Conservation (phyloP, 2,888 invertebrate species). For the Lamellibrachia satsuma region DNA sequence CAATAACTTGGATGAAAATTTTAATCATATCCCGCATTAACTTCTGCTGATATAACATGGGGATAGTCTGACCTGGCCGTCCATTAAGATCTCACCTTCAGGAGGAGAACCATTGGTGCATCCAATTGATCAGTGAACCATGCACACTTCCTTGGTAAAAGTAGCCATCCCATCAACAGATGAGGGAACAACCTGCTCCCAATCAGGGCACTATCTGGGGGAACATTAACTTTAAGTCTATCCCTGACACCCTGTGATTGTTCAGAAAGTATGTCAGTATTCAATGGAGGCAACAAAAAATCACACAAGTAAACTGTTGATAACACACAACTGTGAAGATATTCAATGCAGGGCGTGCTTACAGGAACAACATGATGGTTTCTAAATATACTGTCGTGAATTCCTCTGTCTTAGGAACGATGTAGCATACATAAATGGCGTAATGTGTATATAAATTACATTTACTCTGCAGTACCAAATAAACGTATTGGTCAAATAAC, state of each 20-base stretch:
- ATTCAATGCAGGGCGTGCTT: too few relatives aligned
- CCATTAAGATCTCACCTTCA: background rate
- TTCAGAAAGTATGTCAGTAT: background rate
- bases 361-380: too few relatives aligned
- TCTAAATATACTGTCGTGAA: too few relatives aligned
- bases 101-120: background rate
- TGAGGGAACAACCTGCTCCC: background rate
- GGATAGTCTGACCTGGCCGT: background rate
- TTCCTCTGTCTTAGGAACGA: too few relatives aligned
- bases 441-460: too few relatives aligned
- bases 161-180: conserved; percentile 3
- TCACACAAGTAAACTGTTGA: too few relatives aligned
- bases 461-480: too few relatives aligned
- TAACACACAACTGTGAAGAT: too few relatives aligned
- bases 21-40: background rate
- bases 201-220: background rate
- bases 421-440: too few relatives aligned
- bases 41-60: background rate
- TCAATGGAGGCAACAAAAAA: background rate
- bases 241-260: background rate
- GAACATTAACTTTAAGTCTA: background rate
- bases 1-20: background rate
- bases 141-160: background rate
- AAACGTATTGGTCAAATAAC: too few relatives aligned
- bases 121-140: background rate